phyloP scores from a whole-genome alignment of 1,140 invertebrate genomes.

The Conus ventricosus region DNA sequence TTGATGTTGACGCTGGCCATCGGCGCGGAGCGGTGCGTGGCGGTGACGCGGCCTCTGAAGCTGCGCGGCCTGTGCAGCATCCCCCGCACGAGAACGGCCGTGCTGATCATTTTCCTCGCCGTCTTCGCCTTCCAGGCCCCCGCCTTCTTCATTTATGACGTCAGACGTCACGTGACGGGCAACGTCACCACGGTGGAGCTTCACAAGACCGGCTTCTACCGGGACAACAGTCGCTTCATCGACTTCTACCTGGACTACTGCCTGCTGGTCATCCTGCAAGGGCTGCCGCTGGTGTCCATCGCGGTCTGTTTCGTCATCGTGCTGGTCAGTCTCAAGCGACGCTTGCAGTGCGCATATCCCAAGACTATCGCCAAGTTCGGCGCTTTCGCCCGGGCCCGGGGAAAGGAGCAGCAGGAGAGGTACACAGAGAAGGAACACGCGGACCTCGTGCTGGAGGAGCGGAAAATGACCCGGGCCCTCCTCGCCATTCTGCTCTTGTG shows the following conservation, averaged over 20 bases:
- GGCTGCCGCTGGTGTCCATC: conserved; percentile 7
- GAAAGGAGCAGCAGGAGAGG: neutral
- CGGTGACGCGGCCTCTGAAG: conserved; percentile 29
- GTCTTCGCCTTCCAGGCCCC: conserved; percentile 2
- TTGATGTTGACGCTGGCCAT: conserved; percentile 29
- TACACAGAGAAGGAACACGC: conserved; percentile 4
- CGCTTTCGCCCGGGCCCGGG: neutral
- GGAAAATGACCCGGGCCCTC: conserved; percentile 5
- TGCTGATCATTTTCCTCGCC: neutral
- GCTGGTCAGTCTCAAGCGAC: conserved; percentile 23
- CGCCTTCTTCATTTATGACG: conserved; percentile 26
- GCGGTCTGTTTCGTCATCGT: conserved; percentile 26
- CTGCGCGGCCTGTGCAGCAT: conserved; percentile 22
- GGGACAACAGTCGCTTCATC: neutral
- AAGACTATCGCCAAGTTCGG: neutral
- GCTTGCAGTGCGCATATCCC: conserved; percentile 8
- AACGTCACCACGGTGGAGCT: conserved; percentile 25
- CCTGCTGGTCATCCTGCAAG: conserved; percentile 9
- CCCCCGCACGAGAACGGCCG: neutral
- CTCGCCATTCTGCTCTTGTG: neutral
- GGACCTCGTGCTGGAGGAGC: conserved; percentile 27
- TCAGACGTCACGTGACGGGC: neutral
- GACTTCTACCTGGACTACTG: conserved; percentile 28
- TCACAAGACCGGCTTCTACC: conserved; percentile 17
- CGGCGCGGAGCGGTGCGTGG: conserved; percentile 29